Base-by-base conservation (phyloP, 1,140 invertebrate species). In the Atta texana region DNA sequence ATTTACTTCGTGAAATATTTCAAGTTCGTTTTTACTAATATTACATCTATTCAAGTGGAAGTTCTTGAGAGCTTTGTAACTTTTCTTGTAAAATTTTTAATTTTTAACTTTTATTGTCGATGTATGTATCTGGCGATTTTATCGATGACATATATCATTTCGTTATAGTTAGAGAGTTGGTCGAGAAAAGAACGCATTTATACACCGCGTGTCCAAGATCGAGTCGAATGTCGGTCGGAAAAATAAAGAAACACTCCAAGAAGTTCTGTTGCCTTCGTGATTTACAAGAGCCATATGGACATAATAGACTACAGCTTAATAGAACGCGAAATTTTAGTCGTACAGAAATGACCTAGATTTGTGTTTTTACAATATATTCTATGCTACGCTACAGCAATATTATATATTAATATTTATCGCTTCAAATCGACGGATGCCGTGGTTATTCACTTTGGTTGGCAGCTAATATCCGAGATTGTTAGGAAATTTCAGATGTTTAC, bases 141-240 rank as follows among this genome's bases (percentile, higher is more conserved):
- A 49, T 24, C 31, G 16, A 16, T 55, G 31, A 16, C 59, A 66
- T 75, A 69, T 78, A 21, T 53, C 72, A 75, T 12, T n/a, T 75
- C 39, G 12, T 63, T 44, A 39, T 34, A 24, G 6, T n/a, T 76
- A n/a, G 64, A 12, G 34, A 76, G 16, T 64, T 64, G 24, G 8
- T 55, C n/a, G 31, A 66, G 34, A 8, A 51, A 71, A 61, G 39
- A 75, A 28, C 57, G 39, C 55, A 34, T 75, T 84, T 84, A 57
- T 84, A 63, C 69, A 84, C 80, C 80, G 55, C 80, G 28, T 84
- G 69, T 84, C 24, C 69, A 84, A 84, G 80, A 84, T 75, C 69
- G 80, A 74, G 55, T 75, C 69, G 80, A 84, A 84, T 75, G 55
- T 74, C 39, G 69, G 80, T 75, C 39, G 72, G 55, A 51, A 75